A percentile compares a stretch with the other conserved stretches of the same genome.
Conservation (phyloP, 2,797 vertebrate genomes). For the Acanthis flammea region DNA sequence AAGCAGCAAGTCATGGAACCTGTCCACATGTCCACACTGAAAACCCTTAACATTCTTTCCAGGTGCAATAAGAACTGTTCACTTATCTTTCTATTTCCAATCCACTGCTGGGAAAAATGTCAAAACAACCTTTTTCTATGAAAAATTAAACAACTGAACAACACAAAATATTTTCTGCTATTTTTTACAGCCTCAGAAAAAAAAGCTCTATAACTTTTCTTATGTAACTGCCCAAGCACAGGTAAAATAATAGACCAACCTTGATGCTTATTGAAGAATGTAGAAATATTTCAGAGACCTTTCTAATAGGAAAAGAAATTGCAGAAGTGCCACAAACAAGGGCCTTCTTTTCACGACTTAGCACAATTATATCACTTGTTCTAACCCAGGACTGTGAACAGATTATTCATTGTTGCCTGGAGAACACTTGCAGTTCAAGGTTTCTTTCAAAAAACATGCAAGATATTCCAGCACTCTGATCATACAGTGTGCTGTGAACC, state of each 20-base stretch:
- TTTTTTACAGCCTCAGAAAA: neutral
- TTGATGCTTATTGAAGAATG: neutral
- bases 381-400: neutral
- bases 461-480: neutral
- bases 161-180: neutral
- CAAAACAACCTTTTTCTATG: neutral
- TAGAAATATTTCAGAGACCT: neutral
- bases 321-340: neutral
- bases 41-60: neutral
- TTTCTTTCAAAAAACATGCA: neutral
- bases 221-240: neutral
- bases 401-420: neutral
- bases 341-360: neutral
- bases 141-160: neutral
- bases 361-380: neutral
- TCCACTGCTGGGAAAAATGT: neutral
- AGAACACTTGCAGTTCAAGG: neutral
- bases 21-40: neutral
- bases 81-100: neutral
- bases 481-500: neutral
- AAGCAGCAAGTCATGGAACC: neutral
- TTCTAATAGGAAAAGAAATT: neutral
- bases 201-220: neutral
- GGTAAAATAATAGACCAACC: neutral
- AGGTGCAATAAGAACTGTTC: accelerated